Evolutionary conservation across 2,888 invertebrate genomes (phyloP), one percentile per base, ranked within the genome.

Genomic region (Nephrocerus scutellatus): DNA sequence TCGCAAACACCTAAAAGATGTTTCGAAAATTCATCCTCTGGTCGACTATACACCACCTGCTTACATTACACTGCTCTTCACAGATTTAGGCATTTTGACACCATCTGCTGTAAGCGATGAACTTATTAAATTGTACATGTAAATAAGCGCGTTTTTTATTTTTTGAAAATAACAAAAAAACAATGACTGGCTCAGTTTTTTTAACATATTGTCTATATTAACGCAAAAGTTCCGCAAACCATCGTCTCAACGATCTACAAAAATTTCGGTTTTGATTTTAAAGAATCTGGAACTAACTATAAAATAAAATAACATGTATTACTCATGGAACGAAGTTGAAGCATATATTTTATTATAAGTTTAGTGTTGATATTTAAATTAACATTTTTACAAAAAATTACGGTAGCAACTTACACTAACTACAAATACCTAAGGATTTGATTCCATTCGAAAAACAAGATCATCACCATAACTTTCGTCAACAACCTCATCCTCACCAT

Each of bases 51-150:
- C 97, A 0, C 93, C 96, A 1, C 97, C 98, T 0, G 77, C 81
- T 2, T 93, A 87, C 54, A 88, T 98, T 18, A 89, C 87, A 0
- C 72, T 97, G 19, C 72, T 98, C 18, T 91, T 97, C 61, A 97
- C 96, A 0, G 97, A 98, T 70, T 72, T 97, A 45, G 98, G 97
- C 2, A 89, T 95, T 46, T 70, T 98, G 16, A 91, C 96, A 2
- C 93, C 98, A 0, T 90, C 95, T 0, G 97, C 96, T 33, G 93
- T 98, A 18, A 93, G 95, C 66, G 97, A 97, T 59, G 93, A 96
- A 74, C 74, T 98, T 15, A 91, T 98, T 47, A 93, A 96, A 70
- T 72, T 98, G 47, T 98, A 98, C 71, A 77, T 91, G 60, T 95
- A 77, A 79, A 44, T 44, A 23, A 37, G 7, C 24, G 23, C 12